Evolutionary conservation across 2,113 vertebrate species (phyloP), one percentile per base, ranked within the genome.

Genomic region (Argyrosomus japonicus): DNA sequence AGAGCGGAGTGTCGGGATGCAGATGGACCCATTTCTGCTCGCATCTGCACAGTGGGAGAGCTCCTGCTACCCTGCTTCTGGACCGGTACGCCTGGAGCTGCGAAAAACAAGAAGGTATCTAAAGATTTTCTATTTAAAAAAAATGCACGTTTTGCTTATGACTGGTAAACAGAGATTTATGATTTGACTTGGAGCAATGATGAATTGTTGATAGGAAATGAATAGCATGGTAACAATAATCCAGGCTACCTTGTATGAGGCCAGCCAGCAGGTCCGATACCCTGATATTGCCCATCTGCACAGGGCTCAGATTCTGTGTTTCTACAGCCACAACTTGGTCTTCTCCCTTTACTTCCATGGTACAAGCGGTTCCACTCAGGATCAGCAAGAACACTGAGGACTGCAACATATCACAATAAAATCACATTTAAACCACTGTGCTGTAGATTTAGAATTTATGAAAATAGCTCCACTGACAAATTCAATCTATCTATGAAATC

Each of bases 381-480:
- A 95, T 92, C 89, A 99, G 68, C 70, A 97, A 77, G 8, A 99
- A 82, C 83, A 98, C 96, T 2, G 97, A 98, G 5, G 96, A 96
- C 98, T 99, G 92, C 1, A 90, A 67, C 25, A 75, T 27, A 74
- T 19, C 9, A 45, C 67, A 69, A 8, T 19, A 29, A 57, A 23
- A 9, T 65, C 25, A 67, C 47, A 43, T 36, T 27, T 23, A 40
- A 77, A 21, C 19, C n/a, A 64, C 36, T 45, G 17, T 17, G 54
- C 36, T 45, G 17, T 17, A 47, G 11, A 27, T 58, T 73, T 7
- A 36, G 9, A 32, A 62, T 27, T 53, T 18, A 50, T 15, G 2
- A 51, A 51, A 10, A 4, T 25, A 60, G 57, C 13, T 21, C n/a
- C 13, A 21, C 8, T 29, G 68, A 89, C 23, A 32, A 57, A 77